Evolutionary conservation across 2,113 vertebrate species (phyloP), one percentile per base, ranked within the genome.

Genomic region (Nematolebias whitei): DNA sequence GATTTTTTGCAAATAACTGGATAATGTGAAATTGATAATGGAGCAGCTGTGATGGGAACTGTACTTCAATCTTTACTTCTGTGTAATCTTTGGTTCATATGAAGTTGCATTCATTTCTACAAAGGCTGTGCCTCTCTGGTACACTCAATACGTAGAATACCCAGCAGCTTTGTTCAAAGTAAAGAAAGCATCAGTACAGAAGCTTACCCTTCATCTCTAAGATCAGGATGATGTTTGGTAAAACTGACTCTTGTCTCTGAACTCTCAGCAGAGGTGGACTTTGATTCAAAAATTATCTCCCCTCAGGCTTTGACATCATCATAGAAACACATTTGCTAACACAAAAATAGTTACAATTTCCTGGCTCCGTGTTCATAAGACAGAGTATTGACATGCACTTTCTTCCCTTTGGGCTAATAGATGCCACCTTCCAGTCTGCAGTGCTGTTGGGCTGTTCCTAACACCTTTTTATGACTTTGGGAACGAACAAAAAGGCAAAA

Each of bases 271-370:
- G 63, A 77, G 44, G n/a, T n/a, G n/a, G n/a, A n/a, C n/a, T n/a
- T n/a, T n/a, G 64, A 76, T 63, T 63, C 45, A 78, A 68, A 82
- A 68, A 54, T 2, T 41, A 58, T 76, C 47, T 47, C 52, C 57
- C 76, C 53, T 71, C 60, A 67, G 49, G 78, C 41, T 77, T 79
- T 53, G 68, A 55, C 64, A 2, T 26, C 47, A 58, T 54, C 8
- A 66, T 47, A 51, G 60, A 38, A 13, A 60, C 50, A 66, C 54
- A 60, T 75, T 73, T 29, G 15, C 57, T 51, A 38, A 75, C 67
- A 59, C 52, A 82, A 87, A 87, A 71, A 80, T 80, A 83, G 56
- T 67, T 61, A 49, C 45, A 70, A 29, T 57, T 64, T 80, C 63
- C 51, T 39, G 52, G 53, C 53, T 62, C 22, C 22, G 24, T 63